Evolutionary conservation across 1,140 invertebrate genomes (phyloP).

Genomic region (Rhyzopertha dominica): DNA sequence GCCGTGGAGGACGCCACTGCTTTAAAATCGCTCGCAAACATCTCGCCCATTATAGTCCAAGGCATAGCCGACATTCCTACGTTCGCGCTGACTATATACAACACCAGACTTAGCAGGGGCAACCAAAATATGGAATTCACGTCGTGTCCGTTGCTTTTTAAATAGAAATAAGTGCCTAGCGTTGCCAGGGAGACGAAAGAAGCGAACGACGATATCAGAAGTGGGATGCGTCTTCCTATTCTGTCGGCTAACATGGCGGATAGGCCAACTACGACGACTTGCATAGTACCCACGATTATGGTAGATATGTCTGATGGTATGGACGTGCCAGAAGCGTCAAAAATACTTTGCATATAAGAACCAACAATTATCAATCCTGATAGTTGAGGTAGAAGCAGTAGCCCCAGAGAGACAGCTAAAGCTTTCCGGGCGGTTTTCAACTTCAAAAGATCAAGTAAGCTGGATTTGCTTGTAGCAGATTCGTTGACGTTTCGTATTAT

Average conservation of each 20-base stretch:
- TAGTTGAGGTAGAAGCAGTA: too few relatives aligned
- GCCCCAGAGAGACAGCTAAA: too few relatives aligned
- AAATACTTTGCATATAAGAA: conserved; percentile 14
- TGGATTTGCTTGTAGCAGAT: too few relatives aligned
- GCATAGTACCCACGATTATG: conserved; percentile 68
- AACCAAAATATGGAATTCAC: conserved; percentile 40
- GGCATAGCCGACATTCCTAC: conserved; percentile 75
- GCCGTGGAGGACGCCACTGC: conserved; percentile 68
- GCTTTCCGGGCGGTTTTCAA: too few relatives aligned
- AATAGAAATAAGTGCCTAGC: conserved; percentile 58
- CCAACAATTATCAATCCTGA: too few relatives aligned
- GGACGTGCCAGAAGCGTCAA: conserved; percentile 7
- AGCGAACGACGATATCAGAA: conserved; percentile 59
- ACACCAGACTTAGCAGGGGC: conserved; percentile 62
- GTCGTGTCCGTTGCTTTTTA: conserved; percentile 43
- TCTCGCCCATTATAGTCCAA: conserved; percentile 69
- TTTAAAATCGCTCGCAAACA: conserved; percentile 69
- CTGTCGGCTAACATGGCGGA: conserved; percentile 60
- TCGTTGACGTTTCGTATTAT: too few relatives aligned
- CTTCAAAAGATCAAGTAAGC: too few relatives aligned
- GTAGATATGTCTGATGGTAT: conserved; percentile 55
- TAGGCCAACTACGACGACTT: conserved; percentile 59
- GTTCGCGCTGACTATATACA: conserved; percentile 71
- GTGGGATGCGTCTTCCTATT: conserved; percentile 60
- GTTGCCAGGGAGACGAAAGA: conserved; percentile 62